Base-by-base conservation (phyloP, 2,113 vertebrate species). In the Echinops telfairi region DNA sequence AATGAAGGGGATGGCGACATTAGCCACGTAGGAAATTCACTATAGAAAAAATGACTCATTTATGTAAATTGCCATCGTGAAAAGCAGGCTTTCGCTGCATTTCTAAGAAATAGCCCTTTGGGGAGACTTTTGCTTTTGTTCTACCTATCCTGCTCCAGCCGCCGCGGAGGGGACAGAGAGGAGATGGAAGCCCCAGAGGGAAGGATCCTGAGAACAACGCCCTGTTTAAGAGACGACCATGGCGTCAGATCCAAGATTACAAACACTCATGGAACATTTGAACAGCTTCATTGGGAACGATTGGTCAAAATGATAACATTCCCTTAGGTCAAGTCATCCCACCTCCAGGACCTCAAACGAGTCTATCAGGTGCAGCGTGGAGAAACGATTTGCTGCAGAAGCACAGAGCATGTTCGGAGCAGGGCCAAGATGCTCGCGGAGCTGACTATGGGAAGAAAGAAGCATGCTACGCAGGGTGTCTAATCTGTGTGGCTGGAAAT, bases 51-150 rank as follows among this genome's bases (percentile, higher is more conserved):
- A 73, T 84, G 92, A 92, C 71, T 23, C 0, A 12, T 25, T 0
- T 64, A 88, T 58, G 86, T 82, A 96, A 93, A 94, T 84, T 3
- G 22, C 20, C 15, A 20, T 91, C 3, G 78, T 85, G 89, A 91
- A 93, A 93, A 90, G 47, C n/a, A 95, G 89, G 87, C 82, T 95
- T 95, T 91, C 53, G 5, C 83, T 43, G 64, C 82, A 73, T 89
- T 77, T 94, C 79, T 85, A 94, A 95, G 91, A 94, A 95, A 60
- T 91, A 73, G 19, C 64, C 58, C 36, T 78, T 89, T 92, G 57
- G 78, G 88, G 43, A 85, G 36, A 91, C 58, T 79, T 71, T 95
- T 96, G 90, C 75, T 94, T 95, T 95, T 53, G 20, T 60, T 33
- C 94, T 43, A 68, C 27, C 58, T 62, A 15, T 27, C n/a, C 27